Evolutionary conservation across 1,140 invertebrate species (phyloP).

Genomic region (Drosophila pseudoobscura): DNA sequence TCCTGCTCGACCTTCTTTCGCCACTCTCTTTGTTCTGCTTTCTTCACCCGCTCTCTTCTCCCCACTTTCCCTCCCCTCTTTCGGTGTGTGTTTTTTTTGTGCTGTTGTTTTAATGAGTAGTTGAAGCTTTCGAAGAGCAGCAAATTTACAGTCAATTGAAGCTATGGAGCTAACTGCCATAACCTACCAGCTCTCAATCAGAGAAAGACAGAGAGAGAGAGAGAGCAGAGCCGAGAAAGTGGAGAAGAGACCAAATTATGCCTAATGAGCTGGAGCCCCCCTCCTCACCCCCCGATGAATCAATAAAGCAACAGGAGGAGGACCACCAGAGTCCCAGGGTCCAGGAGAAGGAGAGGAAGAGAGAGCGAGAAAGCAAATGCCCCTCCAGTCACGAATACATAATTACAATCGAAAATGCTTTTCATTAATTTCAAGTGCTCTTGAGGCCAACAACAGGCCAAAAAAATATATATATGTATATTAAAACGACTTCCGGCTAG

Average conservation of each 20-base stretch:
- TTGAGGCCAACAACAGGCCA: constrained; percentile 32
- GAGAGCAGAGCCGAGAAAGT: neutral
- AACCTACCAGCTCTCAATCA: constrained; percentile 1
- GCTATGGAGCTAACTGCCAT: neutral
- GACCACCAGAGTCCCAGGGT: constrained; percentile 7
- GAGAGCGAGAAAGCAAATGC: constrained; percentile 22
- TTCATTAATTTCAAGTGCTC: constrained; percentile 78
- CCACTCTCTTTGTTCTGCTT: neutral
- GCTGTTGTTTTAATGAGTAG: constrained; percentile 59
- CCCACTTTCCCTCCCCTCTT: no score
- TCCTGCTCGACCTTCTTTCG: neutral
- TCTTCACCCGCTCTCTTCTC: no score
- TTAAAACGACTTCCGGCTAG: no score
- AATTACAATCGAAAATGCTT: constrained; percentile 80
- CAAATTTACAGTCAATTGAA: constrained; percentile 81
- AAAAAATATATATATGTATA: constrained; percentile 11
- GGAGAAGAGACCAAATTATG: constrained; percentile 55
- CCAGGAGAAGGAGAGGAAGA: neutral
- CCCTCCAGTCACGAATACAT: constrained; percentile 74
- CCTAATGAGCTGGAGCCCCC: constrained; percentile 67
- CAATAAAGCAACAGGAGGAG: constrained; percentile 17
- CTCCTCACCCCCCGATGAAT: neutral
- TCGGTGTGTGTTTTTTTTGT: constrained; percentile 31
- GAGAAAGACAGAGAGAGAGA: neutral
- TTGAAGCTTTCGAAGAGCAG: constrained; percentile 65